Percentiles rank a stretch among this genome's conserved stretches.
Evolutionary conservation across 2,888 invertebrate species (phyloP).

Genomic region (Stenolophus ochropezus): DNA sequence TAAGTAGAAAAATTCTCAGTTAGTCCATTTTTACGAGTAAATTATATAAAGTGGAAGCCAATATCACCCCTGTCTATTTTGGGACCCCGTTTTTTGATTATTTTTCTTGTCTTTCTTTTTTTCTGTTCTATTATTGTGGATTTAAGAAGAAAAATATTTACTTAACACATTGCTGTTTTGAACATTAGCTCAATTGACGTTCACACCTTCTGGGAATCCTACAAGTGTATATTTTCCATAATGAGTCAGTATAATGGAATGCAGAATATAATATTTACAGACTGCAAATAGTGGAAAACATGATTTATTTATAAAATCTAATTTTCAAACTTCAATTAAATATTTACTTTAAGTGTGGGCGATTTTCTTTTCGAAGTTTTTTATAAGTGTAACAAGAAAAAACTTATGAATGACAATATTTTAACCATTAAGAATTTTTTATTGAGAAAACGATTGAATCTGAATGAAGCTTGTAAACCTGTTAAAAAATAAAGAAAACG

Average conservation of each 20-base stretch:
- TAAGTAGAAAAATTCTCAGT: too few species aligned
- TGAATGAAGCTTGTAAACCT: constrained; percentile 17
- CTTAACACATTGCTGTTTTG: background rate
- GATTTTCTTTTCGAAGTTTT: constrained; percentile 5
- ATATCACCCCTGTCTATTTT: too few species aligned
- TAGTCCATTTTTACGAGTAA: too few species aligned
- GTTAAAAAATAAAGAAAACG: constrained; percentile 17
- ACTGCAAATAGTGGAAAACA: constrained; percentile 11
- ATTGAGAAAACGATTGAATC: background rate
- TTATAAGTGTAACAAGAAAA: constrained; percentile 1
- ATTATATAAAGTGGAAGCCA: too few species aligned
- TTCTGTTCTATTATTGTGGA: background rate
- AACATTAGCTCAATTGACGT: background rate
- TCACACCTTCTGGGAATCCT: background rate
- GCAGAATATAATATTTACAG: constrained; percentile 19
- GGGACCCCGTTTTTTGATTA: too few species aligned
- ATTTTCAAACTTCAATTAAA: background rate
- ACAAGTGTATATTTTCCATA: constrained; percentile 15
- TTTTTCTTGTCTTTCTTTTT: too few species aligned
- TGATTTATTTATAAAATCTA: background rate
- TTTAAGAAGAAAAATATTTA: constrained; percentile 7
- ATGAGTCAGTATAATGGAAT: constrained; percentile 19
- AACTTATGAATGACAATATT: constrained; percentile 25
- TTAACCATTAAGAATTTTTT: constrained; percentile 17
- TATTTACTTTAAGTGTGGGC: constrained; percentile 30